Base-by-base conservation (phyloP, 2,113 vertebrate species). In the Eolophus roseicapilla region DNA sequence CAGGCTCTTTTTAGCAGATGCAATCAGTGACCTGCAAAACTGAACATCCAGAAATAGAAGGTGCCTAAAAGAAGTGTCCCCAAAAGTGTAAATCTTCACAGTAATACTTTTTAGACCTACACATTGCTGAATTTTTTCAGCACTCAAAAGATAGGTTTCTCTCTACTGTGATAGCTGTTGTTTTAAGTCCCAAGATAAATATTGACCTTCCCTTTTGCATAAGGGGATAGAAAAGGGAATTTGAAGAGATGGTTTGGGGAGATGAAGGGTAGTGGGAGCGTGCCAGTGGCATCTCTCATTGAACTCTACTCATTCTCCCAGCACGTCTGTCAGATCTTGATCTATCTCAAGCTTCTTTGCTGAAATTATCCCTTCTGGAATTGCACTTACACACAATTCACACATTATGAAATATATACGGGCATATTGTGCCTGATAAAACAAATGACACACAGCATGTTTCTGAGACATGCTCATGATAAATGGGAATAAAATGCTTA, bases 291-390 rank as follows among this genome's bases (percentile, higher is more conserved):
- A 82, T 47, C 88, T 80, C 74, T 69, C 70, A 17, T 65, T 0
- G 9, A 70, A 77, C 52, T 65, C 60, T 57, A n/a, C 49, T 67
- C 20, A 0, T 77, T 68, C 81, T 75, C 81, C 50, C 82, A 87
- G 88, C 79, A 62, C 0, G 0, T 91, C 90, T 93, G 90, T 57
- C 93, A 94, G 19, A 88, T 41, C 82, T 88, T 87, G 47, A 90
- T 79, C 71, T 37, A 69, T 44, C 67, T 77, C 82, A 33, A 33
- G 76, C 59, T 76, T 28, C 91, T 82, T 55, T 24, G n/a, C 44
- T 86, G 85, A 41, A 88, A 94, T 92, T 5, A 90, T 53, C 79
- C 92, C 59, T 91, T 52, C 70, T 52, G 64, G 90, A 92, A 49
- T 2, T 90, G 82, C 24, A 7, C 39, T 93, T 71, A 47, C 5